Conservation (phyloP, 2,888 invertebrate species). For the Blastobasis adustella region DNA sequence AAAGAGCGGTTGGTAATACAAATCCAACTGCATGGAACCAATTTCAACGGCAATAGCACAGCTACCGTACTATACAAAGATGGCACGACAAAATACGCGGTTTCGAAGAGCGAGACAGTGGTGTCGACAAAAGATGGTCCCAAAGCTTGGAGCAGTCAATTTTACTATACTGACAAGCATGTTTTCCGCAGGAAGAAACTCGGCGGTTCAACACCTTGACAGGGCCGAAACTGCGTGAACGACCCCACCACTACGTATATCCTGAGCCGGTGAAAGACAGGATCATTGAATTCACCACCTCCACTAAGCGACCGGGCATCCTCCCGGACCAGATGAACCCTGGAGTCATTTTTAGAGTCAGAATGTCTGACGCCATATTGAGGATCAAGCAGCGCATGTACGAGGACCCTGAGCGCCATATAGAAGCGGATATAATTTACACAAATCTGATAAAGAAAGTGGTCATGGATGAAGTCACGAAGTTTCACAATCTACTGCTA, state of each 20-base stretch:
- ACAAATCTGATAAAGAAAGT: conserved; percentile 64
- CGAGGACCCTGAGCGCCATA: conserved; percentile 61
- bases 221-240: conserved; percentile 55
- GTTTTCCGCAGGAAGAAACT: conserved; percentile 44
- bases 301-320: conserved; percentile 51
- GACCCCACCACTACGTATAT: conserved; percentile 60
- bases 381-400: conserved; percentile 66
- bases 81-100: too few relatives aligned
- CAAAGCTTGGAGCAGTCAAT: too few relatives aligned
- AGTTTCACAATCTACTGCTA: conserved; percentile 56
- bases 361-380: conserved; percentile 65
- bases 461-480: conserved; percentile 64
- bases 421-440: conserved; percentile 64
- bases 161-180: conserved; percentile 18
- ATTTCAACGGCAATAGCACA: too few relatives aligned
- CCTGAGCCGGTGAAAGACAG: conserved; percentile 62
- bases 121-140: too few relatives aligned
- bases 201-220: conserved; percentile 41
- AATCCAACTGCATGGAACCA: too few relatives aligned
- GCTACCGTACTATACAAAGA: too few relatives aligned
- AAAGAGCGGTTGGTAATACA: too few relatives aligned
- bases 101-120: too few relatives aligned
- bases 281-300: conserved; percentile 49
- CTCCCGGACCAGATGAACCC: conserved; percentile 66
- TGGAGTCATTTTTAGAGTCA: conserved; percentile 58